Conservation (phyloP, 2,797 vertebrate species). For the Podarcis siculus region DNA sequence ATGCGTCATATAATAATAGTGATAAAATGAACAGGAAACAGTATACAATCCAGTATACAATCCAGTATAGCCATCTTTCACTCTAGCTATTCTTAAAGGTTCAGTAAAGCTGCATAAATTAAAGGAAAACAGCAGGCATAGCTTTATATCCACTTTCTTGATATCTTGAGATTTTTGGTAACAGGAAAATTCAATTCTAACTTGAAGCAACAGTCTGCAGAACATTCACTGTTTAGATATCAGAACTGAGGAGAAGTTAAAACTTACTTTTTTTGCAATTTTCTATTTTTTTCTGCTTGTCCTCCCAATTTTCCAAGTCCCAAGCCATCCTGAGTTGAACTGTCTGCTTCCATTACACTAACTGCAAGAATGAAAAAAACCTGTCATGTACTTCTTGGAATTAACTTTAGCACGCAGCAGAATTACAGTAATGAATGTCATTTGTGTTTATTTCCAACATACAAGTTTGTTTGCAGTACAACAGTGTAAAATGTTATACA, state of each 20-base stretch:
- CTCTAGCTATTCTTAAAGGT: neutral
- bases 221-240: neutral
- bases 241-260: neutral
- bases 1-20: neutral
- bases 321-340: slow-evolving; percentile 86
- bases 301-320: slow-evolving; percentile 89
- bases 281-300: slow-evolving; percentile 93
- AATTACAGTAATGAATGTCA: neutral
- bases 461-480: neutral
- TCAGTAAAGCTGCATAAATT: neutral
- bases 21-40: neutral
- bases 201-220: neutral
- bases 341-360: slow-evolving; percentile 86
- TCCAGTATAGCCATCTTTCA: neutral
- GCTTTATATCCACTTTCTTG: neutral
- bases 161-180: neutral
- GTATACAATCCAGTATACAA: neutral
- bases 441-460: neutral
- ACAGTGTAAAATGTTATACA: neutral
- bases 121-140: neutral
- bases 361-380: slow-evolving; percentile 68
- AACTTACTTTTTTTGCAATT: slow-evolving; percentile 97
- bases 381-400: neutral
- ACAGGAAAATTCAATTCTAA: neutral
- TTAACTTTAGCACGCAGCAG: neutral